Conservation (phyloP, 2,888 invertebrate species). For the Petrolisthes cinctipes region DNA sequence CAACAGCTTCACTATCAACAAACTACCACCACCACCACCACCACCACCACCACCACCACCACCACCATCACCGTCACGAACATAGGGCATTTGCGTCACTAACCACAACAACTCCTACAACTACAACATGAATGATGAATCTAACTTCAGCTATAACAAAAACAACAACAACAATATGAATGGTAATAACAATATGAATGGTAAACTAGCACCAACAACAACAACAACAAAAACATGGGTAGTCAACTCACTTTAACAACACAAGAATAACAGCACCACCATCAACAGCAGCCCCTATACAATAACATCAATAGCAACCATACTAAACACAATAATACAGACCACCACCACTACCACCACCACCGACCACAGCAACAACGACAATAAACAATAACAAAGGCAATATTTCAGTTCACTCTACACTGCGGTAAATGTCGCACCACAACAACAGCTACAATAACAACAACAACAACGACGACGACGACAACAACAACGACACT, state of each 20-base stretch:
- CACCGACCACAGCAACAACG: neutral
- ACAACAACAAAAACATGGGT: neutral
- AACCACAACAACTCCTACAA: neutral
- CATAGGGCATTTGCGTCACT: neutral
- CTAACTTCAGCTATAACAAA: neutral
- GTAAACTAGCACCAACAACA: neutral
- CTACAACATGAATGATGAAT: neutral
- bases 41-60: conserved; percentile 12
- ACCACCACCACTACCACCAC: neutral
- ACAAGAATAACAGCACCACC: neutral
- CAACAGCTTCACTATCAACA: neutral
- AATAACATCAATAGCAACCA: neutral
- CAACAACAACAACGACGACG: neutral
- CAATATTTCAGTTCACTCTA: neutral
- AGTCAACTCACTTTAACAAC: neutral
- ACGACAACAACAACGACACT: neutral
- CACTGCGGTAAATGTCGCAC: neutral
- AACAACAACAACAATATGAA: neutral
- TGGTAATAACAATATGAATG: neutral
- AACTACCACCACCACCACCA: conserved; percentile 3
- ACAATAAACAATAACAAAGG: neutral
- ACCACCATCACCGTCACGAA: neutral
- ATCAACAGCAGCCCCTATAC: neutral
- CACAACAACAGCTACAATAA: neutral
- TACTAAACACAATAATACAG: neutral